phyloP scores from a whole-genome alignment of 2,797 vertebrate species.

The Acestrorhynchus altus region DNA sequence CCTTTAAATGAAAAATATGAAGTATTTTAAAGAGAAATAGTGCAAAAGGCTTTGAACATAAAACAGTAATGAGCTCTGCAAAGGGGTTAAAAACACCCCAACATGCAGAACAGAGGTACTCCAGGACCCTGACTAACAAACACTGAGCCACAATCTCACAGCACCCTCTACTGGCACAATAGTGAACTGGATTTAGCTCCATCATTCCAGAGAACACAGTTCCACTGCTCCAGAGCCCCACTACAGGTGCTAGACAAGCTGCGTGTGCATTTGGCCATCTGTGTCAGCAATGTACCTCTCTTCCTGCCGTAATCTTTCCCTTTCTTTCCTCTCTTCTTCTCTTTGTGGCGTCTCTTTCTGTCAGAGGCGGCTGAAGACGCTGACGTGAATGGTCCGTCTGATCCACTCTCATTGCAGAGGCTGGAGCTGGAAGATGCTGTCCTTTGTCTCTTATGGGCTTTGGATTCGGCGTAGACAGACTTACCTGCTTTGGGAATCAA shows the following conservation, averaged over 20 bases:
- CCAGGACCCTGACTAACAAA: not conserved
- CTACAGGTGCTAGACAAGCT: no score
- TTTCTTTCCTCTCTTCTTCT: slow-evolving; percentile 75
- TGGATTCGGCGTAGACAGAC: slow-evolving; percentile 65
- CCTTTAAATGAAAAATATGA: no score
- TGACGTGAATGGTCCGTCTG: slow-evolving; percentile 66
- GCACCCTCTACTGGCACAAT: slow-evolving; percentile 54
- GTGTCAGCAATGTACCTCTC: slow-evolving; percentile 76
- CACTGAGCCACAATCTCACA: not conserved
- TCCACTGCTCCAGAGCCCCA: no score
- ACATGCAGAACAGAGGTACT: not conserved
- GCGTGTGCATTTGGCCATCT: not conserved
- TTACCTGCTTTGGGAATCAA: slow-evolving; percentile 65
- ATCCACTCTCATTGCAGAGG: slow-evolving; percentile 60
- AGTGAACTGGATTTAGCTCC: no score
- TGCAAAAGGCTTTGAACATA: no score
- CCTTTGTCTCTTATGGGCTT: slow-evolving; percentile 70
- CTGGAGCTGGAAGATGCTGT: slow-evolving; percentile 66
- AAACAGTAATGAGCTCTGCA: no score
- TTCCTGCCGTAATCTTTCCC: slow-evolving; percentile 67
- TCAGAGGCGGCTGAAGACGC: slow-evolving; percentile 68
- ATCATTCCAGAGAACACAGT: no score
- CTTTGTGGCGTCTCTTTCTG: slow-evolving; percentile 73
- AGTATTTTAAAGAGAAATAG: no score
- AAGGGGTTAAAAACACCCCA: no score